Conservation (phyloP, 2,113 vertebrate species). For the Egretta garzetta region DNA sequence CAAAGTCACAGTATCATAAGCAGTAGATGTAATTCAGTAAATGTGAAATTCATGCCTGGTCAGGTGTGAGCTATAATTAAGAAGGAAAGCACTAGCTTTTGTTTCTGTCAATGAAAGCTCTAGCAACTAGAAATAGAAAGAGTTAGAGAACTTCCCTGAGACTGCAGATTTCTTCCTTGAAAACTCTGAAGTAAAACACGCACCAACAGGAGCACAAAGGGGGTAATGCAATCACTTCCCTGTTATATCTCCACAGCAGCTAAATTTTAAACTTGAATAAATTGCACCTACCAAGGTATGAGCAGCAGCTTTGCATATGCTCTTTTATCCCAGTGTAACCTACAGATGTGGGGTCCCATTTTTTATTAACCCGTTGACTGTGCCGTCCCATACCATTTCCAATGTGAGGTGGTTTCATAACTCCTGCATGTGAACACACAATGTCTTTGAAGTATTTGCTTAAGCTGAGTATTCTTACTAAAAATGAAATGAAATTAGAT, state of each 20-base stretch:
- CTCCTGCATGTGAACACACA: neutral
- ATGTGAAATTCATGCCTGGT: neutral
- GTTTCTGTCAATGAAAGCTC: neutral
- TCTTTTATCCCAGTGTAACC: neutral
- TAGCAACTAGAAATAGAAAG: neutral
- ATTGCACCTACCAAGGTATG: neutral
- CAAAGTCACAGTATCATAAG: neutral
- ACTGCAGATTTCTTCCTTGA: neutral
- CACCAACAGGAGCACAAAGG: neutral
- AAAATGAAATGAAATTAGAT: neutral
- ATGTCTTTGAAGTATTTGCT: neutral
- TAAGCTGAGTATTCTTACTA: neutral
- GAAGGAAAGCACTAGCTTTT: neutral
- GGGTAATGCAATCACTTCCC: neutral
- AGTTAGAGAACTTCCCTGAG: neutral
- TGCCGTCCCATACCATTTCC: neutral
- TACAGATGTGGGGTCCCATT: neutral
- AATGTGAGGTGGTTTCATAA: neutral
- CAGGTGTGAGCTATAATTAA: neutral
- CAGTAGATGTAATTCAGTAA: neutral
- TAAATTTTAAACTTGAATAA: neutral
- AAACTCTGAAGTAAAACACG: neutral
- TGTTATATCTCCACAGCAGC: accelerated
- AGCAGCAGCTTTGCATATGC: neutral
- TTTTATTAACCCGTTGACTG: neutral